phyloP scores from a whole-genome alignment of 2,113 vertebrate species.

The Eublepharis macularius region DNA sequence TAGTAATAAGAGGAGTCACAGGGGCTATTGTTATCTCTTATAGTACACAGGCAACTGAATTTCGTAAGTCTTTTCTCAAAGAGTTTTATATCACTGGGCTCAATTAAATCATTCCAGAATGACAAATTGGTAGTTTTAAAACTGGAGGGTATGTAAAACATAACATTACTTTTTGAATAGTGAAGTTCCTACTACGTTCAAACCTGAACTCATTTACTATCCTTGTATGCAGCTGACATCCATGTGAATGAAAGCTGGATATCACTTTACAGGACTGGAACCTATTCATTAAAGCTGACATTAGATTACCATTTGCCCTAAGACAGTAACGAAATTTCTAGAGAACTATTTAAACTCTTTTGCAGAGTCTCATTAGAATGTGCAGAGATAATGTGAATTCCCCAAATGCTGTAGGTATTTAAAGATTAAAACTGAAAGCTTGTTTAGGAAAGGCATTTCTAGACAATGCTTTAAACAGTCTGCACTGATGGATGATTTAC shows the following conservation, averaged over 20 bases:
- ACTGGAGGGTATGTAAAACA: background rate
- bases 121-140: background rate
- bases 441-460: background rate
- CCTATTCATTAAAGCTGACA: background rate
- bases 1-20: background rate
- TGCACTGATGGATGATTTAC: slow-evolving; percentile 6
- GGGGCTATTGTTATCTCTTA: background rate
- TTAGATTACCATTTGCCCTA: background rate
- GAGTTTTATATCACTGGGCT: background rate
- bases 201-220: background rate
- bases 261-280: background rate
- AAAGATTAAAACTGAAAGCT: slow-evolving; percentile 5
- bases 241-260: background rate
- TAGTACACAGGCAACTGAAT: background rate
- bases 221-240: background rate
- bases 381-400: background rate
- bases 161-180: background rate
- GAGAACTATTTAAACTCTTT: background rate
- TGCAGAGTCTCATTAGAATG: background rate
- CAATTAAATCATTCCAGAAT: background rate
- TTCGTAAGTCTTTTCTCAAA: background rate
- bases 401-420: background rate
- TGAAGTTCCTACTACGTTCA: background rate
- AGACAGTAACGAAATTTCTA: background rate
- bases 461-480: background rate